Evolutionary conservation across 2,113 vertebrate species (phyloP), one percentile per base, ranked within the genome.

Genomic region (Eurypyga helias): DNA sequence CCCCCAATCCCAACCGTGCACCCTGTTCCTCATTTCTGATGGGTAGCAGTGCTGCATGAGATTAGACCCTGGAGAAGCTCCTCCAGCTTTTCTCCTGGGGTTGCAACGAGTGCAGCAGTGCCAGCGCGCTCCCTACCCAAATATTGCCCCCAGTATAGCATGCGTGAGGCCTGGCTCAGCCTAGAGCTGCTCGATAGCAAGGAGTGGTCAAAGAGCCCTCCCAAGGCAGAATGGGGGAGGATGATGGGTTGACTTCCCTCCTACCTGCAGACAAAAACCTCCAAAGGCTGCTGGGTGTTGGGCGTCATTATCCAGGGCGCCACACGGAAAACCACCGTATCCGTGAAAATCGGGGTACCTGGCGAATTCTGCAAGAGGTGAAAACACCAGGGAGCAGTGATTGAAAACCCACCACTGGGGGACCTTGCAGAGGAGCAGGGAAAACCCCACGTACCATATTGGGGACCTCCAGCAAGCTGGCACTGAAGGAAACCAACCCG

Each of bases 281-380:
- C 99, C 34, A 98, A 24, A 0, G 99, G 99, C 25, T 89, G 88
- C 86, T 98, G 98, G 7, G 99, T 99, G 97, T 99, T 99, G 75
- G 99, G 99, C 0, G 99, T 99, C 99, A 99, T 99, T 97, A 99
- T 99, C 99, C 99, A 99, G 33, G 99, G 99, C 0, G 99, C 98
- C 72, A 99, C 55, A 1, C 97, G 98, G 96, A 99, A 99, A 82
- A 98, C 83, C 48, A 99, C 99, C 0, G 94, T 98, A 91, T 99
- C 99, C 2, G 98, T 99, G 97, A 99, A 99, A 89, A 99, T 98
- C 0, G 98, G 98, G 0, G 97, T 99, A 89, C 99, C 98, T 0
- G 97, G 98, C 0, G 98, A 38, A 29, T 70, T 78, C 99, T 99
- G 96, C 2, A 0, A 58, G 46, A 45, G n/a, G 34, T 0, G 3